Evolutionary conservation across 2,888 invertebrate genomes (phyloP).

Genomic region (Chouioia cunea): DNA sequence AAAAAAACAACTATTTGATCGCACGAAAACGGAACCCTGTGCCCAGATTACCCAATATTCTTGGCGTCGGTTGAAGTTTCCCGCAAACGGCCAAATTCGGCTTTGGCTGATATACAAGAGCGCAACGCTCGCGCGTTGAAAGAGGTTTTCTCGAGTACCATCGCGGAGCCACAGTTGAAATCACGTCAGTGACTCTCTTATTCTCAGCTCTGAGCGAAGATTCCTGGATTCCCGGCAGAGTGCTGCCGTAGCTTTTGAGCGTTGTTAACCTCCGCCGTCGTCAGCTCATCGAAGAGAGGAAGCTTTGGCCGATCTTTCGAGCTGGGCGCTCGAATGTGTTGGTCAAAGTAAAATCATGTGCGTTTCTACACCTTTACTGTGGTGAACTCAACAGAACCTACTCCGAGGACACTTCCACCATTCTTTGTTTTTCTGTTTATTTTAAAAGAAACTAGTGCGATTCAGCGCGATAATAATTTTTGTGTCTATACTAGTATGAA

Average conservation of each 20-base stretch:
- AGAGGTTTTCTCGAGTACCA: slow-evolving; percentile 45
- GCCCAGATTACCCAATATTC: no score
- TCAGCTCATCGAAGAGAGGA: slow-evolving; percentile 40
- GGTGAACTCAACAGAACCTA: slow-evolving; percentile 48
- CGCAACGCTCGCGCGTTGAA: rapidly evolving
- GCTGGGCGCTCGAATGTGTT: slow-evolving; percentile 44
- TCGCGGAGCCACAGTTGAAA: slow-evolving; percentile 43
- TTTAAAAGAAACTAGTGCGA: no score
- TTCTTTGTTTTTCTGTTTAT: slow-evolving; percentile 12
- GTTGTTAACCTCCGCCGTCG: slow-evolving; percentile 45
- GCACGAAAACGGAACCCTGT: no score
- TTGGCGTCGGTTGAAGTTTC: slow-evolving; percentile 7
- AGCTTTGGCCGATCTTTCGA: slow-evolving; percentile 42
- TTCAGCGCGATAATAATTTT: no score
- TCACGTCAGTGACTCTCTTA: slow-evolving; percentile 22
- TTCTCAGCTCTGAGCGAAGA: slow-evolving; percentile 48
- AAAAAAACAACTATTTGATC: no score
- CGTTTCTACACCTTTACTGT: neutral
- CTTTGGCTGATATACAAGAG: slow-evolving; percentile 33
- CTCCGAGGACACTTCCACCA: slow-evolving; percentile 41
- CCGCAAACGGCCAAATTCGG: slow-evolving; percentile 41
- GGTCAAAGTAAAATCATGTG: slow-evolving; percentile 49
- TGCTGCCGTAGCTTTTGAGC: slow-evolving; percentile 43
- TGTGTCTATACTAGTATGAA: no score
- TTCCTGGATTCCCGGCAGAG: slow-evolving; percentile 49